A percentile compares a stretch with the other conserved stretches of the same genome.
These are phyloP conservation scores for Acinonyx jubatus DNA, from an alignment of 2,113 vertebrate species.

Conservation along the genomic window DNA sequence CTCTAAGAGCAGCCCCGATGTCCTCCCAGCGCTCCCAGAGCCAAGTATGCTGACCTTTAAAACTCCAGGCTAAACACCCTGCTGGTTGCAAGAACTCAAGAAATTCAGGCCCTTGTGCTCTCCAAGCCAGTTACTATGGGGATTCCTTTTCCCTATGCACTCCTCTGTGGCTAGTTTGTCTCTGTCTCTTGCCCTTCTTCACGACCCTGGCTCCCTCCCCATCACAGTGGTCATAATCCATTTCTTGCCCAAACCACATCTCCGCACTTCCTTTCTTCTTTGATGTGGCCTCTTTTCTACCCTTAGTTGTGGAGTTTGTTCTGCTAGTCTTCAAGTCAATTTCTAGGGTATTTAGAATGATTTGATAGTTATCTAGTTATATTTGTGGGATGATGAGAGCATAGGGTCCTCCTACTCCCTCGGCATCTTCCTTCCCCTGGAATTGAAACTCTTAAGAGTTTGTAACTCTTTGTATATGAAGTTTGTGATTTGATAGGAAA, in stretches of 20 bases:
- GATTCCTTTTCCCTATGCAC: background rate
- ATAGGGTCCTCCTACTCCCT: background rate
- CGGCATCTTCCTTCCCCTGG: background rate
- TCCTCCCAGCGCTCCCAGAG: background rate
- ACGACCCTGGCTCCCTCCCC: background rate
- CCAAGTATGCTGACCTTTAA: background rate
- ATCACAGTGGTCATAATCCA: background rate
- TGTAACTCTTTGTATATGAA: constrained; percentile 17
- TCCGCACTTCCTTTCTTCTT: background rate
- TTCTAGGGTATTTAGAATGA: background rate
- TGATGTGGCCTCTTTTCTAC: background rate
- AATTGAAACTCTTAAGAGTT: background rate
- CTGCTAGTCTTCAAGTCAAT: background rate
- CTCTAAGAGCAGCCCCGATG: background rate
- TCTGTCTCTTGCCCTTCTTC: background rate
- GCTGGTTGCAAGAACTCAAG: background rate
- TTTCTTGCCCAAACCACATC: background rate
- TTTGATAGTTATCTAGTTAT: background rate
- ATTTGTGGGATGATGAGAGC: background rate
- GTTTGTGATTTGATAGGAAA: constrained; percentile 43
- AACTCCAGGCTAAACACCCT: background rate
- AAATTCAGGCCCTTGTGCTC: background rate
- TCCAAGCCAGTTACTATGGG: background rate
- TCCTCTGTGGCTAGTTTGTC: background rate
- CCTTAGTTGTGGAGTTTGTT: background rate